A percentile compares a stretch with the other conserved stretches of the same genome.
Evolutionary conservation across 2,797 vertebrate species (phyloP).

Genomic region (Dipus sagitta): DNA sequence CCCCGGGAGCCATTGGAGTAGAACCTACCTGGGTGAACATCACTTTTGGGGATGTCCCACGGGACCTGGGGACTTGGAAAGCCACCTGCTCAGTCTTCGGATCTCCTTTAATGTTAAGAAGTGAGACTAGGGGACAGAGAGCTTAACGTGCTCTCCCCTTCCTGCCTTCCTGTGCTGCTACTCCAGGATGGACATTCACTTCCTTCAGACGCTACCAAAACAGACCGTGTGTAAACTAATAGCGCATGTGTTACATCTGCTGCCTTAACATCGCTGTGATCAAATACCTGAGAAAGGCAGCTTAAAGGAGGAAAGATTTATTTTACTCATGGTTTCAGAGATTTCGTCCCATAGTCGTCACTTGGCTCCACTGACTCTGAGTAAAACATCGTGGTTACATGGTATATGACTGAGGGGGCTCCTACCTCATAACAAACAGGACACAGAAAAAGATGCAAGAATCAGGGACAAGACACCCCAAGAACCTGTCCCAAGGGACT

Average conservation of each 20-base stretch:
- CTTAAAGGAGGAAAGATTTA: too few species aligned
- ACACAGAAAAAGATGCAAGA: neutral
- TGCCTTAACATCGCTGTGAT: neutral
- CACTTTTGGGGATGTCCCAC: conserved; percentile 1
- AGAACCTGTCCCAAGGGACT: neutral
- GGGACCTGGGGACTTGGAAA: neutral
- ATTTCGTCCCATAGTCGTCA: neutral
- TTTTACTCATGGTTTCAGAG: neutral
- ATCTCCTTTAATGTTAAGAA: neutral
- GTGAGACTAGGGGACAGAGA: neutral
- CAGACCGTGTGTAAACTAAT: neutral
- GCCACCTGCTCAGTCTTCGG: neutral
- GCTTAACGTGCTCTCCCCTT: too few species aligned
- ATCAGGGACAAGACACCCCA: neutral
- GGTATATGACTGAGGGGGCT: neutral
- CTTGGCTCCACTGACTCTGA: neutral
- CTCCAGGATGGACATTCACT: too few species aligned
- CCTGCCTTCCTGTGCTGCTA: neutral
- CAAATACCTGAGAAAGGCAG: neutral
- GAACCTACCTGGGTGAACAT: conserved; percentile 63
- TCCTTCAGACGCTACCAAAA: neutral
- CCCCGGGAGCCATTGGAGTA: conserved; percentile 50
- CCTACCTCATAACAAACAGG: neutral
- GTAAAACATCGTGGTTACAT: neutral
- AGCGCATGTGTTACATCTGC: neutral